Evolutionary conservation across 2,113 vertebrate species (phyloP).

Genomic region (Mus pahari): DNA sequence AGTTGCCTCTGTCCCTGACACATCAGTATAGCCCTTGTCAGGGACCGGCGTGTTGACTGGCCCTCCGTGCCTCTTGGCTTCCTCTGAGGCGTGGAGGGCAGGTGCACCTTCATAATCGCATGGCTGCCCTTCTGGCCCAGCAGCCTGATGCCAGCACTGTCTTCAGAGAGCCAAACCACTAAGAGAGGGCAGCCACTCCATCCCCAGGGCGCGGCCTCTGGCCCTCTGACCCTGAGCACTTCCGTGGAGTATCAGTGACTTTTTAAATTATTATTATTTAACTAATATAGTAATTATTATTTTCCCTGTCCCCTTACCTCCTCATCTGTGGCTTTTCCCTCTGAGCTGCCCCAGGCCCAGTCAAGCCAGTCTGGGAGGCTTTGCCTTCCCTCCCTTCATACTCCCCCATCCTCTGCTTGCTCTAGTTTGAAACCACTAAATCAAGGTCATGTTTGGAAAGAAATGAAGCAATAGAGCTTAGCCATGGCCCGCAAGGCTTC

Average conservation of each 20-base stretch:
- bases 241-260: slow-evolving; percentile 73
- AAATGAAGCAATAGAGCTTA: neutral
- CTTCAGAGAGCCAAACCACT: slow-evolving; percentile 86
- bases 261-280: slow-evolving; percentile 83
- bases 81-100: neutral
- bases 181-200: slow-evolving; percentile 65
- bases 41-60: neutral
- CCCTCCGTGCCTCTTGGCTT: neutral
- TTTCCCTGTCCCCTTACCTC: neutral
- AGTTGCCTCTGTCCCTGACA: slow-evolving; percentile 15
- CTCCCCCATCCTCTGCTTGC: slow-evolving; percentile 53
- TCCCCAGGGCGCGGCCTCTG: neutral
- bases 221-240: slow-evolving; percentile 55
- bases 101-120: neutral
- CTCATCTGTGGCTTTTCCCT: neutral
- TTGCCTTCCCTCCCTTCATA: neutral
- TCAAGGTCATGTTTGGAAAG: slow-evolving; percentile 59
- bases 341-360: neutral
- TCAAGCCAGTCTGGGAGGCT: neutral
- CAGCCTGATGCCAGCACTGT: slow-evolving; percentile 76
- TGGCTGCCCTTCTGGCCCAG: neutral
- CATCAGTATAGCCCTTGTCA: neutral
- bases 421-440: slow-evolving; percentile 87
- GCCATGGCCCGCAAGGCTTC: neutral
- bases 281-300: slow-evolving; percentile 78